Conservation (phyloP, 2,797 vertebrate genomes). For the Rhinatrema bivittatum region DNA sequence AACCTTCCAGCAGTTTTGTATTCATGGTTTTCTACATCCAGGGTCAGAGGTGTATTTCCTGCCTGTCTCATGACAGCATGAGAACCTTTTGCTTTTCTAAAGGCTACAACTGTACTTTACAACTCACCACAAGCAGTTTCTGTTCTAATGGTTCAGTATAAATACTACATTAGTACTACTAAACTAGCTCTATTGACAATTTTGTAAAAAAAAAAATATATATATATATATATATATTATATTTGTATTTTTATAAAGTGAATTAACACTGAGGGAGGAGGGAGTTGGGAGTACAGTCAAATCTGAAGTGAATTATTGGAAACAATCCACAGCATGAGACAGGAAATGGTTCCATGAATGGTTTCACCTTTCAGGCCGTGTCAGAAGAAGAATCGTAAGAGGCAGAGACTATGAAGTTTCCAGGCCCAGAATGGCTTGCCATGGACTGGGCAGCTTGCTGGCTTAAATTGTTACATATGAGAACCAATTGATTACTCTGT, state of each 20-base stretch:
- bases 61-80: constrained; percentile 41
- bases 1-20: constrained; percentile 17
- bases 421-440: constrained; percentile 51
- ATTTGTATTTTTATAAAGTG: constrained; percentile 56
- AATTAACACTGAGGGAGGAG: constrained; percentile 39
- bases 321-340: constrained; percentile 17
- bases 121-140: constrained; percentile 38
- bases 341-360: constrained; percentile 4
- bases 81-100: constrained; percentile 43
- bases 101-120: constrained; percentile 44
- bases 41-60: constrained; percentile 26
- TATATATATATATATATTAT: constrained; percentile 42
- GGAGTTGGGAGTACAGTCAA: constrained; percentile 27
- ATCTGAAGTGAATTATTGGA: constrained; percentile 29
- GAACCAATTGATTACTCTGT: constrained; percentile 73
- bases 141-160: constrained; percentile 46
- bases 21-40: constrained; percentile 15
- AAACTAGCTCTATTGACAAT: constrained; percentile 63
- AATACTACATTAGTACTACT: constrained; percentile 61
- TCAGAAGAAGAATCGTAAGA: constrained; percentile 74
- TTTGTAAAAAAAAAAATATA: constrained; percentile 59
- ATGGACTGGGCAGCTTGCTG: constrained; percentile 69
- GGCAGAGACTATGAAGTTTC: constrained; percentile 69
- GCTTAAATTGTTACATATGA: constrained; percentile 73
- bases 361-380: constrained; percentile 48